Conservation (phyloP, 2,888 invertebrate genomes). For the Blera fallax region DNA sequence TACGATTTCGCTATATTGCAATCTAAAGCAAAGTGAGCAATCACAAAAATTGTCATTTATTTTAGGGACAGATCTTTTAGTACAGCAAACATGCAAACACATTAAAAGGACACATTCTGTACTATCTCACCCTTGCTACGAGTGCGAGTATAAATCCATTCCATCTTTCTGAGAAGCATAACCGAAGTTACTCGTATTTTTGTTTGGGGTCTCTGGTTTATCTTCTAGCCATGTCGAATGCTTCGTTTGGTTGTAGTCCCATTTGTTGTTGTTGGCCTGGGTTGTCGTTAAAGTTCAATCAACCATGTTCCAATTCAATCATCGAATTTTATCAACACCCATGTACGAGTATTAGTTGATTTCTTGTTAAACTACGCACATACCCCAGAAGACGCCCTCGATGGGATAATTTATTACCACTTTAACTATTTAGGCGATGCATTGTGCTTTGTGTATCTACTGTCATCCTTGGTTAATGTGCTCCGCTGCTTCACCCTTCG, state of each 20-base stretch:
- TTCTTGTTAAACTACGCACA: conserved; percentile 63
- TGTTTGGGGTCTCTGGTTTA: conserved; percentile 66
- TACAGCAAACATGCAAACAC: conserved; percentile 72
- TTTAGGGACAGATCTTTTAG: conserved; percentile 71
- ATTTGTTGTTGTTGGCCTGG: conserved; percentile 13
- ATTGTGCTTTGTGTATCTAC: conserved; percentile 64
- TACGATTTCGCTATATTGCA: not conserved
- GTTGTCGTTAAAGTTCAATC: conserved; percentile 71
- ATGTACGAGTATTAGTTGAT: conserved; percentile 78
- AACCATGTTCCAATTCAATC: conserved; percentile 73
- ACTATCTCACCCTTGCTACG: conserved; percentile 43
- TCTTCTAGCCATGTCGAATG: conserved; percentile 55
- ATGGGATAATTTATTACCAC: conserved; percentile 71
- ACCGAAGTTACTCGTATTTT: conserved; percentile 60
- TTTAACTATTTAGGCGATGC: conserved; percentile 69
- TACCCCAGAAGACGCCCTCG: conserved; percentile 68
- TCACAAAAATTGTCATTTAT: conserved; percentile 72
- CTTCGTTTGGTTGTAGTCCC: conserved; percentile 1
- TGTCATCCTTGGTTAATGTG: conserved; percentile 67
- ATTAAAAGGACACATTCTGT: conserved; percentile 59
- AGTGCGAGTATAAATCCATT: conserved; percentile 50
- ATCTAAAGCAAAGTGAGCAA: conserved; percentile 62
- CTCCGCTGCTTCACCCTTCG: conserved; percentile 47
- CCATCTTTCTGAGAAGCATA: conserved; percentile 41
- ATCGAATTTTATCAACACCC: conserved; percentile 76